These are phyloP conservation scores for Charadrius vociferus DNA, from an alignment of 2,113 vertebrate genomes.

Conservation along the genomic window DNA sequence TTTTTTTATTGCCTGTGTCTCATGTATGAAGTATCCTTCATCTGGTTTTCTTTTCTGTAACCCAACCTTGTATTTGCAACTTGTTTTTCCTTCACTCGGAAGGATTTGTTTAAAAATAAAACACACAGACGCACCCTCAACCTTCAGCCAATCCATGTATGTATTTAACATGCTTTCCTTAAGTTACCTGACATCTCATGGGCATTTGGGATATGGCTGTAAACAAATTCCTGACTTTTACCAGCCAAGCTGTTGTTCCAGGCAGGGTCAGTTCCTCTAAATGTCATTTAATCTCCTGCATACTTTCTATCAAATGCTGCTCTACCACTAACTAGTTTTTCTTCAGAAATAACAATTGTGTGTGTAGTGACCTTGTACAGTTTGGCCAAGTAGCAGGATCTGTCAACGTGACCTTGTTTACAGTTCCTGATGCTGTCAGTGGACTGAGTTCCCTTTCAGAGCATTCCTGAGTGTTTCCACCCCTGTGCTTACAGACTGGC, in stretches of 20 bases:
- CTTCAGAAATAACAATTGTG: neutral
- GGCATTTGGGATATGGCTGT: neutral
- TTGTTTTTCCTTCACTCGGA: neutral
- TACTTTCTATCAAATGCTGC: neutral
- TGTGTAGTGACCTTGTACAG: neutral
- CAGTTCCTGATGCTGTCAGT: neutral
- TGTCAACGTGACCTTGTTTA: neutral
- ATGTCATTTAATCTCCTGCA: neutral
- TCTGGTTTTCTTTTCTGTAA: neutral
- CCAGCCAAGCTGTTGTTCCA: neutral
- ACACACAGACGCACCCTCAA: neutral
- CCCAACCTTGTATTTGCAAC: neutral
- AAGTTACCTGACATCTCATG: neutral
- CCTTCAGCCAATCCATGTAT: neutral
- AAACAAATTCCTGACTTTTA: neutral
- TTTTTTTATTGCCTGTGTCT: neutral
- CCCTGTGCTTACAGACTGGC: neutral
- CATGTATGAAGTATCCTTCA: neutral
- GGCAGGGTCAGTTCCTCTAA: neutral
- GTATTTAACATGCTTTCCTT: neutral
- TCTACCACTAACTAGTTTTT: neutral
- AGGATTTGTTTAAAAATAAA: neutral
- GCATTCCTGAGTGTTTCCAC: neutral
- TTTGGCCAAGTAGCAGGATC: neutral
- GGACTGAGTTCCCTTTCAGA: neutral